Evolutionary conservation across 2,888 invertebrate species (phyloP).

Genomic region (Bruchidius siliquastri): DNA sequence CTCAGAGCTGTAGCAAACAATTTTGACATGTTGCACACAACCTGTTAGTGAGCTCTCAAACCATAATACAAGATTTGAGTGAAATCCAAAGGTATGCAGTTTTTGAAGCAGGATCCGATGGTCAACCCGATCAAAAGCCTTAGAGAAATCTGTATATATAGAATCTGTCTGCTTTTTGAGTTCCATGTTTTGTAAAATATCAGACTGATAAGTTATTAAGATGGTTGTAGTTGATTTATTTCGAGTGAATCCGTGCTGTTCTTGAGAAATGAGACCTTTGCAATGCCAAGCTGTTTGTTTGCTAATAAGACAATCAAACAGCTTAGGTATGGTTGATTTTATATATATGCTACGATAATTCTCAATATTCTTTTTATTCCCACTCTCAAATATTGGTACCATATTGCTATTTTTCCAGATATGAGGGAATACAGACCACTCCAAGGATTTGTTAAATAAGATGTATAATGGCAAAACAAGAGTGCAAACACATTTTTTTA

Average conservation of each 20-base stretch:
- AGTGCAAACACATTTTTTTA: background rate
- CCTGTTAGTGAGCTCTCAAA: no score
- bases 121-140: no score
- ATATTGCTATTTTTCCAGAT: background rate
- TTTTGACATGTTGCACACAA: no score
- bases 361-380: background rate
- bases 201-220: background rate
- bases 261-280: background rate
- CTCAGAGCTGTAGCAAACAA: no score
- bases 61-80: no score
- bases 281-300: background rate
- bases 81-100: no score
- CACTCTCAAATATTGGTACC: slow-evolving; percentile 1
- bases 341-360: slow-evolving; percentile 3
- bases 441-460: background rate
- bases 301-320: slow-evolving; percentile 2
- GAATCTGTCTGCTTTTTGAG: no score
- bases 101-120: no score
- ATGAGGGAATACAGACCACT: background rate
- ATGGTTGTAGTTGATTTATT: background rate
- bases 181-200: background rate
- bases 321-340: slow-evolving; percentile 2
- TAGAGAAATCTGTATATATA: no score
- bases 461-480: background rate
- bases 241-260: background rate